Evolutionary conservation across 2,888 invertebrate genomes (phyloP).

Genomic region (Spodoptera littoralis): DNA sequence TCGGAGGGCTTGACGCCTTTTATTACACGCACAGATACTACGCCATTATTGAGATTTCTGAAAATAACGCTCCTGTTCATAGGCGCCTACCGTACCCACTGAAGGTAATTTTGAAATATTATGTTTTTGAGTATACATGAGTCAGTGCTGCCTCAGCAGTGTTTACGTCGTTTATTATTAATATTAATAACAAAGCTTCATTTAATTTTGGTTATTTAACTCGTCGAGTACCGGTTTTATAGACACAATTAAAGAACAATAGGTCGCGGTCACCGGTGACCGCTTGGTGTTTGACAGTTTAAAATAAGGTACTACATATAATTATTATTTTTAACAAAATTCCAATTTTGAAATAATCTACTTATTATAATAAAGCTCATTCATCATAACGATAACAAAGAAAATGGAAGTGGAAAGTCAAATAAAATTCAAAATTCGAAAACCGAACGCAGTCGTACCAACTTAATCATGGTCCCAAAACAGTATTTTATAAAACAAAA

Average conservation of each 20-base stretch:
- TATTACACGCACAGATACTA: constrained; percentile 61
- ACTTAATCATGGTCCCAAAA: constrained; percentile 55
- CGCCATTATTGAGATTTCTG: constrained; percentile 57
- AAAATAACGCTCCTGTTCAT: constrained; percentile 39
- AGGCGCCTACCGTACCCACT: constrained; percentile 1
- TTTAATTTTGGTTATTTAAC: too few relatives aligned
- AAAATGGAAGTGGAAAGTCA: background rate
- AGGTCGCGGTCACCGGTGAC: too few relatives aligned
- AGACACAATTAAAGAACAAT: too few relatives aligned
- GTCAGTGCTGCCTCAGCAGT: too few relatives aligned
- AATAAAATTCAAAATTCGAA: constrained; percentile 25
- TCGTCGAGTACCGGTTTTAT: too few relatives aligned
- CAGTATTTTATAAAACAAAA: constrained; percentile 60
- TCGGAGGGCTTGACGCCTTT: constrained; percentile 66
- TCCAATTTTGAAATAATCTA: background rate
- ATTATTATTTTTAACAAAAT: too few relatives aligned
- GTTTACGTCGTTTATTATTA: too few relatives aligned
- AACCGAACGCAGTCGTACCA: constrained; percentile 29
- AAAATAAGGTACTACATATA: too few relatives aligned
- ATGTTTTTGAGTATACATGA: too few relatives aligned
- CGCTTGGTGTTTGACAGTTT: too few relatives aligned
- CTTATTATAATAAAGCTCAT: background rate
- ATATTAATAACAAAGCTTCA: too few relatives aligned
- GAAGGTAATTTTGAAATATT: background rate
- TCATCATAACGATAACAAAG: background rate